Evolutionary conservation across 2,888 invertebrate species (phyloP).

Genomic region (Pterobdella sp.): DNA sequence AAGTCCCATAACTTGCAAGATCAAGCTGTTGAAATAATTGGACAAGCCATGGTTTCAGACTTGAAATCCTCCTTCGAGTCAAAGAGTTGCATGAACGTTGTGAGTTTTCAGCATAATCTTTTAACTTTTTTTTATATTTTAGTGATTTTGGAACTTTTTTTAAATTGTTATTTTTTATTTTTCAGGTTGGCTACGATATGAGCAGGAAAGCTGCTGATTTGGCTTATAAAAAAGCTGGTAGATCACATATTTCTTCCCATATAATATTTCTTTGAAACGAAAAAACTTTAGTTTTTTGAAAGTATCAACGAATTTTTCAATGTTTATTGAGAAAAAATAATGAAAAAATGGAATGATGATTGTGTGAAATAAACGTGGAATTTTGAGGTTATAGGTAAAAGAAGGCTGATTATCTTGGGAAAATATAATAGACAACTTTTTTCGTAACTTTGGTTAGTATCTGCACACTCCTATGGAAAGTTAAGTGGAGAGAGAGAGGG

Average conservation of each 20-base stretch:
- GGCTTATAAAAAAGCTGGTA: conserved; percentile 54
- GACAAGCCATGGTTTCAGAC: conserved; percentile 94
- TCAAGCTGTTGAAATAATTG: conserved; percentile 87
- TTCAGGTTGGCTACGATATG: conserved; percentile 81
- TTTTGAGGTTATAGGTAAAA: no score
- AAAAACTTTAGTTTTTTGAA: neutral
- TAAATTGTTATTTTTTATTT: conserved; percentile 17
- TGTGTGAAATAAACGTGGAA: no score
- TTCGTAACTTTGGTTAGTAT: no score
- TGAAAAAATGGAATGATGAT: no score
- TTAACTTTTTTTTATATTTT: neutral
- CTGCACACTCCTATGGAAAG: no score
- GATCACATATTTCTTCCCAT: conserved; percentile 12
- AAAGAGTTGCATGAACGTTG: conserved; percentile 66
- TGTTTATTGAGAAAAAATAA: no score
- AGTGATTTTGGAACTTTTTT: neutral
- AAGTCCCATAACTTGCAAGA: conserved; percentile 63
- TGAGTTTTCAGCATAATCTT: conserved; percentile 45
- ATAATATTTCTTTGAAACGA: neutral
- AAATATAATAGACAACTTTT: no score
- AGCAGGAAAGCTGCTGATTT: conserved; percentile 63
- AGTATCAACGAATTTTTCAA: neutral
- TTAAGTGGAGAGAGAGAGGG: no score
- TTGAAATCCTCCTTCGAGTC: conserved; percentile 73
- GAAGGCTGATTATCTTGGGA: no score